Evolutionary conservation across 2,888 invertebrate genomes (phyloP).

Genomic region (Spatulosminthurus flaviceps): DNA sequence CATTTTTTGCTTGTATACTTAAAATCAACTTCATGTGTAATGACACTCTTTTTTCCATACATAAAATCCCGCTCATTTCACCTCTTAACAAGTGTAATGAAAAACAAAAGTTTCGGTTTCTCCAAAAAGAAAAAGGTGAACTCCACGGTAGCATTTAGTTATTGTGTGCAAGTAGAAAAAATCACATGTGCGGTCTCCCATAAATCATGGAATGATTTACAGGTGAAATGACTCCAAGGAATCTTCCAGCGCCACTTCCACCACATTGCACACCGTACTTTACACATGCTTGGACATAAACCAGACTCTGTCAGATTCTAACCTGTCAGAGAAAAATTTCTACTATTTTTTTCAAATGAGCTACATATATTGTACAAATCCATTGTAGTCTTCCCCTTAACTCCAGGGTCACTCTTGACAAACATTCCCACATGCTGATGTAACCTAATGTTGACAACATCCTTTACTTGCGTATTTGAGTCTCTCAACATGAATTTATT

Average conservation of each 20-base stretch:
- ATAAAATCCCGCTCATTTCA: too few species aligned
- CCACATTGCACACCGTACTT: not conserved
- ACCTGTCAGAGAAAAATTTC: conserved; percentile 4
- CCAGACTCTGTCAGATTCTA: conserved; percentile 10
- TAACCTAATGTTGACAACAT: not conserved
- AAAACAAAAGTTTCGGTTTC: too few species aligned
- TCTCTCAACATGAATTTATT: conserved; percentile 5
- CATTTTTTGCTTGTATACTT: too few species aligned
- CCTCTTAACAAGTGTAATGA: too few species aligned
- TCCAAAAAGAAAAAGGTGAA: too few species aligned
- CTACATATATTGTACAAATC: too few species aligned
- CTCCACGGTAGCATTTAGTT: too few species aligned
- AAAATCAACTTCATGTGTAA: too few species aligned
- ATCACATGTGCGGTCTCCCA: not conserved
- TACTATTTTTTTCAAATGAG: not conserved
- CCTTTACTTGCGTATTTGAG: not conserved
- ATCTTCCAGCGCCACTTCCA: not conserved
- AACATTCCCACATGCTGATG: conserved; percentile 3
- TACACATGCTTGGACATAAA: not conserved
- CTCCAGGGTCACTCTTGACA: not conserved
- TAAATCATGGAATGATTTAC: conserved; percentile 11
- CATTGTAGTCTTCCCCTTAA: not conserved
- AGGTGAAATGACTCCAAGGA: not conserved
- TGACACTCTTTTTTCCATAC: too few species aligned
- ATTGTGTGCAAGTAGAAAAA: conserved; percentile 2